Evolutionary conservation across 2,113 vertebrate species (phyloP), one percentile per base, ranked within the genome.

Genomic region (Todiramphus saurophagus): DNA sequence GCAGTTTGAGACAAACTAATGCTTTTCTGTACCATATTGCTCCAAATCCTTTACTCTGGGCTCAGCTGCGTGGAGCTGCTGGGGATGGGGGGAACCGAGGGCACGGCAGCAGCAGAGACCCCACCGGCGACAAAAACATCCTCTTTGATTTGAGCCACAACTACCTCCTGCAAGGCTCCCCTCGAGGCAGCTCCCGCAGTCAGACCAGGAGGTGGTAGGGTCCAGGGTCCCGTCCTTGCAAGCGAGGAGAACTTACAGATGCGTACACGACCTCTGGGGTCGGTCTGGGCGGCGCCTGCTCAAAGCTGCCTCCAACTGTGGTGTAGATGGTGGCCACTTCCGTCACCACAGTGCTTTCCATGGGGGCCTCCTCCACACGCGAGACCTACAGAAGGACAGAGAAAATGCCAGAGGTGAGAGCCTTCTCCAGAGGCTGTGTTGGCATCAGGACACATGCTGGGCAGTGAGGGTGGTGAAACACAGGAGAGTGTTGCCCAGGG

Each of bases 191-290:
- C 31, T 83, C 53, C 83, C 25, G 1, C 23, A 31, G 86, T 66
- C 58, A 59, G 2, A 6, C 5, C 31, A 6, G 51, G 46, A 67
- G 8, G 3, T 11, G n/a, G 69, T 4, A 60, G 48, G 3, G 24
- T 1, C 31, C 20, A 7, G 28, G 0, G 18, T 7, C 16, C 21
- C 0, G 24, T 5, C 4, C 2, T 4, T 4, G 10, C 2, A 12
- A 9, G 18, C 1, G 1, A 9, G 8, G 58, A 25, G 21, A 0
- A 9, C 4, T 10, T 19, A 62, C 0, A 8, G 80, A 19, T 3
- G 51, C 0, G 12, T 72, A 76, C 31, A 51, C 1, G 0, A 4
- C 20, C 35, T 67, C 51, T 4, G 51, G 9, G 0, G 3, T 1
- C 3, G 2, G 19, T 5, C 51, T 14, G 1, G 2, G 21, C 56